Percentiles rank a stretch among this genome's conserved stretches.
These are phyloP conservation scores for Sylvilagus bachmani DNA, from an alignment of 2,113 vertebrate species.

Conservation along the genomic window DNA sequence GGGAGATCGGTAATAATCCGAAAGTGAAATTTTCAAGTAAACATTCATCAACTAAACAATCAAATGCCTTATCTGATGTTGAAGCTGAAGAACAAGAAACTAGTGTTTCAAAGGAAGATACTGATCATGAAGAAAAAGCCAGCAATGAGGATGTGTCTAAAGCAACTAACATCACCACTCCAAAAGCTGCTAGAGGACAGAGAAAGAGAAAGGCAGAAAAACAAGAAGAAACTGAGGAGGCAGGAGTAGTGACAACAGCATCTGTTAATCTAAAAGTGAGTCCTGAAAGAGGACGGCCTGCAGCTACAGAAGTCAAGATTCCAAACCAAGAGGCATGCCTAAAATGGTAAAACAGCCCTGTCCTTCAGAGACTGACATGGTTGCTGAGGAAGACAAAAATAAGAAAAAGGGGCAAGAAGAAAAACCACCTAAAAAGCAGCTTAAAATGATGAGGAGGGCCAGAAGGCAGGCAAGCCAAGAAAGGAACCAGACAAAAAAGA, in stretches of 20 bases:
- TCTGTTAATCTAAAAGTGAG: slow-evolving; percentile 87
- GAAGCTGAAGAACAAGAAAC: slow-evolving; percentile 94
- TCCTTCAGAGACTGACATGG: slow-evolving; percentile 92
- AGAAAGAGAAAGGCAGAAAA: slow-evolving; percentile 97
- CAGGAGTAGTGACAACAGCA: slow-evolving; percentile 72
- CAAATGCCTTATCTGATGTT: slow-evolving; percentile 87
- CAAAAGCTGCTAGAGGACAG: slow-evolving; percentile 92
- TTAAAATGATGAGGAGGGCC: slow-evolving; percentile 90
- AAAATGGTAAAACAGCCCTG: slow-evolving; percentile 93
- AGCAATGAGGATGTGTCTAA: slow-evolving; percentile 88
- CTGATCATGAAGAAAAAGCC: slow-evolving; percentile 90
- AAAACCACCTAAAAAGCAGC: slow-evolving; percentile 90
- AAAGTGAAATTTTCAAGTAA: too few species aligned
- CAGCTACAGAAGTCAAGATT: slow-evolving; percentile 91
- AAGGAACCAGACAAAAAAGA: slow-evolving; percentile 93
- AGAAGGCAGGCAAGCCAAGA: slow-evolving; percentile 89
- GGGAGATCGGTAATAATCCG: too few species aligned
- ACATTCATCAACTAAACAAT: slow-evolving; percentile 87
- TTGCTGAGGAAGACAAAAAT: slow-evolving; percentile 91
- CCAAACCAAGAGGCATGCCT: slow-evolving; percentile 97
- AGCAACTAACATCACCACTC: slow-evolving; percentile 84
- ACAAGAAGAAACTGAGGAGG: slow-evolving; percentile 87
- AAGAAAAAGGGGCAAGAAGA: slow-evolving; percentile 93
- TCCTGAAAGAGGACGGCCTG: slow-evolving; percentile 90
- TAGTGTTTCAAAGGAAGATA: slow-evolving; percentile 92